A percentile compares a stretch with the other conserved stretches of the same genome.
phyloP scores from a whole-genome alignment of 2,888 invertebrate species.

The Scaptomyza reducta region DNA sequence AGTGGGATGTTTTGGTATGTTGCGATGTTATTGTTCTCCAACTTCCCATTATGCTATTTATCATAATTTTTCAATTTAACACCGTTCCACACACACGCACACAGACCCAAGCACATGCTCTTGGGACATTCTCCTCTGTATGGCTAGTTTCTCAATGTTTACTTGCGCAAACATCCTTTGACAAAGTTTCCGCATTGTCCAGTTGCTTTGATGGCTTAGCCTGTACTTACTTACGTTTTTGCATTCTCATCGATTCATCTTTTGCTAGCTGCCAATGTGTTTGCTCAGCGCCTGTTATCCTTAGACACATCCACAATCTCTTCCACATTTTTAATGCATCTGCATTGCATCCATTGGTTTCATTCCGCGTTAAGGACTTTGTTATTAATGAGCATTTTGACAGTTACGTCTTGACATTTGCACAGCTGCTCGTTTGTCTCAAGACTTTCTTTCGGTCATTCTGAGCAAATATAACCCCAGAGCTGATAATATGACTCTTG shows the following conservation, averaged over 20 bases:
- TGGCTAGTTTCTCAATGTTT: slow-evolving; percentile 66
- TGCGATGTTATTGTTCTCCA: slow-evolving; percentile 52
- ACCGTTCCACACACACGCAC: slow-evolving; percentile 48
- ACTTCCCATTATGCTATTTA: slow-evolving; percentile 81
- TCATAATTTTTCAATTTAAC: slow-evolving; percentile 84
- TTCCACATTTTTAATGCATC: slow-evolving; percentile 31
- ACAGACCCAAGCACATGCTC: slow-evolving; percentile 25
- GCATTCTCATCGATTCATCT: slow-evolving; percentile 82
- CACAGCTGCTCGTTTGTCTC: slow-evolving; percentile 78
- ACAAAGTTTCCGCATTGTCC: slow-evolving; percentile 80
- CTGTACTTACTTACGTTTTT: slow-evolving; percentile 68
- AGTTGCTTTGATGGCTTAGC: slow-evolving; percentile 68
- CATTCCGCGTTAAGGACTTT: slow-evolving; percentile 64
- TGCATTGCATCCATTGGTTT: slow-evolving; percentile 46
- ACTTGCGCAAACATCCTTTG: slow-evolving; percentile 79
- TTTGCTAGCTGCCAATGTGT: slow-evolving; percentile 67
- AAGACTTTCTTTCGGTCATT: slow-evolving; percentile 61
- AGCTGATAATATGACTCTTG: slow-evolving; percentile 30
- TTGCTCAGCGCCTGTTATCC: slow-evolving; percentile 51
- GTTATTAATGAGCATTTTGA: slow-evolving; percentile 83
- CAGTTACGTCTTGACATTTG: slow-evolving; percentile 82
- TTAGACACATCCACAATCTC: slow-evolving; percentile 12
- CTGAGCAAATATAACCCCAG: slow-evolving; percentile 13
- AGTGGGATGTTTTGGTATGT: slow-evolving; percentile 67
- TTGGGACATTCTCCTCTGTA: slow-evolving; percentile 26